A percentile compares a stretch with the other conserved stretches of the same genome.
phyloP scores from a whole-genome alignment of 1,140 invertebrate genomes.

The Hetaerina americana region DNA sequence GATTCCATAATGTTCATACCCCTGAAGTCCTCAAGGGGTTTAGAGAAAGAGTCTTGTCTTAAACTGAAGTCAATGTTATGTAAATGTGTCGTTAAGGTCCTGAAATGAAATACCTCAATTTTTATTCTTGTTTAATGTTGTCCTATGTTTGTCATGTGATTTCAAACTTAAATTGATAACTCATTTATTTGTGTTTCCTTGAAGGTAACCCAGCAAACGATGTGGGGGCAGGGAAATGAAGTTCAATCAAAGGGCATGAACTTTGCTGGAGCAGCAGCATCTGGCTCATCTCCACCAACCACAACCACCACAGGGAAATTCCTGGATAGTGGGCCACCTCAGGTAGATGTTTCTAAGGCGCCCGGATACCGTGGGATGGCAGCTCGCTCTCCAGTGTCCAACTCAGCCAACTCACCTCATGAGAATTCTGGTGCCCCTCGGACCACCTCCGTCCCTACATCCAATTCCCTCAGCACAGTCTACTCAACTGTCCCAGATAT shows the following conservation, averaged over 20 bases:
- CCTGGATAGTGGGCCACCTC: slow-evolving; percentile 40
- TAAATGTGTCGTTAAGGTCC: no score
- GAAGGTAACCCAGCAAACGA: slow-evolving; percentile 42
- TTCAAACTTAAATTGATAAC: no score
- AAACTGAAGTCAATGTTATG: no score
- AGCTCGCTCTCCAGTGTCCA: slow-evolving; percentile 57
- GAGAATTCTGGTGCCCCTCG: slow-evolving; percentile 13
- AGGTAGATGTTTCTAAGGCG: slow-evolving; percentile 65
- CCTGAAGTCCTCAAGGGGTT: no score
- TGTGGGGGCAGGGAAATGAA: slow-evolving; percentile 52
- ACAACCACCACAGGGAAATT: slow-evolving; percentile 31
- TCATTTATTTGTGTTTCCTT: no score
- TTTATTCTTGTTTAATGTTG: no score
- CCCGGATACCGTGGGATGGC: slow-evolving; percentile 60
- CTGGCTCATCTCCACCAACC: slow-evolving; percentile 33
- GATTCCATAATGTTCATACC: no score
- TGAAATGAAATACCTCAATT: no score
- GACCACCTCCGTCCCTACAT: slow-evolving; percentile 14
- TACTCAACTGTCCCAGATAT: slow-evolving; percentile 22
- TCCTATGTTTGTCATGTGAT: no score
- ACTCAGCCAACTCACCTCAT: slow-evolving; percentile 41
- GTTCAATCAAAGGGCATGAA: slow-evolving; percentile 49
- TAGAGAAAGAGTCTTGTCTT: no score
- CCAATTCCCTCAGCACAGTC: slow-evolving; percentile 13
- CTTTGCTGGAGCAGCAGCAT: slow-evolving; percentile 58